Conservation (phyloP, 2,797 vertebrate genomes). For the Enteromius thamalakanensis region DNA sequence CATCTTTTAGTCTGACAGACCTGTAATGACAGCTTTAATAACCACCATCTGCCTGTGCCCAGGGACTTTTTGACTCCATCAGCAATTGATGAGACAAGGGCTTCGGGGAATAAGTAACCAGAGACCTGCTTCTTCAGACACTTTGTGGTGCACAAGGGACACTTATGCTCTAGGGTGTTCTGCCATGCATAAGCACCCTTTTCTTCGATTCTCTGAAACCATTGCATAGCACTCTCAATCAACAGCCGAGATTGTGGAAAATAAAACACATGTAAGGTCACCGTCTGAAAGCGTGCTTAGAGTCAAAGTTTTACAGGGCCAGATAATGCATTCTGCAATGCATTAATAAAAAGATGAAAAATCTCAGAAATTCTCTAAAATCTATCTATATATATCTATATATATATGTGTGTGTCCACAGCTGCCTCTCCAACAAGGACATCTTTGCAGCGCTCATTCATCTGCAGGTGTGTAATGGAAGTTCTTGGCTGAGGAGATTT, state of each 20-base stretch:
- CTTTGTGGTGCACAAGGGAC: not conserved
- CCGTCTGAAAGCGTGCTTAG: not conserved
- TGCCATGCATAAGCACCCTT: slow-evolving; percentile 12
- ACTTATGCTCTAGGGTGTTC: slow-evolving; percentile 1
- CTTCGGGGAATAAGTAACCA: slow-evolving; percentile 32
- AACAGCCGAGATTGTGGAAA: slow-evolving; percentile 11
- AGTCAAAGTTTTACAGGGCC: slow-evolving; percentile 8
- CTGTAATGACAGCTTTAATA: slow-evolving; percentile 38
- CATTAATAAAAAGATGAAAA: not conserved
- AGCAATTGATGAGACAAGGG: slow-evolving; percentile 39
- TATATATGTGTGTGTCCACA: slow-evolving; percentile 4
- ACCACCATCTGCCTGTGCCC: slow-evolving; percentile 35
- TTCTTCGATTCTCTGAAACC: slow-evolving; percentile 9
- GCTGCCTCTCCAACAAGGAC: not conserved
- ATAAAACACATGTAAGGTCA: slow-evolving; percentile 14
- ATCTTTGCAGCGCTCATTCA: not conserved
- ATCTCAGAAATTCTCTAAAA: not conserved
- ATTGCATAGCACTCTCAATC: not conserved
- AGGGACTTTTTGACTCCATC: slow-evolving; percentile 36
- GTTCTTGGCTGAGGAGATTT: not conserved
- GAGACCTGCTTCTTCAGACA: slow-evolving; percentile 32
- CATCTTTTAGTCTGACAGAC: slow-evolving; percentile 38
- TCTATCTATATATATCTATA: not conserved
- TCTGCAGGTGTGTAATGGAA: not conserved
- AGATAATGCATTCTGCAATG: not conserved